These are phyloP conservation scores for Butorides virescens DNA, from an alignment of 2,113 vertebrate species.

Conservation along the genomic window DNA sequence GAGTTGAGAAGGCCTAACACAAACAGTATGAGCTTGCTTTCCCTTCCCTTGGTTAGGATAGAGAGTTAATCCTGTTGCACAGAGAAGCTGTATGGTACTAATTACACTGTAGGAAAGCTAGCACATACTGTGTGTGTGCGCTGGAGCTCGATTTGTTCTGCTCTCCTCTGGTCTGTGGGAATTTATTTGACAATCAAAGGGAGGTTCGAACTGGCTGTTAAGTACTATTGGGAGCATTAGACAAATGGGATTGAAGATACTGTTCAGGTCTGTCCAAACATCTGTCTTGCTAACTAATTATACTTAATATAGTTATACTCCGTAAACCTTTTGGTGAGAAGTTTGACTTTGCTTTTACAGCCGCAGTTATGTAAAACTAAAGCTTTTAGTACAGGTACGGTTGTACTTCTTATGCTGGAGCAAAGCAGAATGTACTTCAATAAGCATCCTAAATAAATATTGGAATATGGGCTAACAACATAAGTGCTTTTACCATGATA, in stretches of 20 bases:
- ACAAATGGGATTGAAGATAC: neutral
- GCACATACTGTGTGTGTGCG: neutral
- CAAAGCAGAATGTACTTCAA: neutral
- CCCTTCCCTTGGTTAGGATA: neutral
- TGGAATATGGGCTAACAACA: neutral
- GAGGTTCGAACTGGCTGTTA: neutral
- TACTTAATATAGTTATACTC: neutral
- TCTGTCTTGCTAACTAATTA: neutral
- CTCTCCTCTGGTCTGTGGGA: slow-evolving; percentile 20
- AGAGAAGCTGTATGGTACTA: neutral
- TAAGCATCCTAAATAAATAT: neutral
- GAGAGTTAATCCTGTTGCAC: neutral
- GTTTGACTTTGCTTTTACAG: neutral
- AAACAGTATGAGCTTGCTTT: neutral
- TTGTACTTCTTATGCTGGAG: neutral
- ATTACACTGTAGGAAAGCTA: neutral
- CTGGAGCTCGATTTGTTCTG: slow-evolving; percentile 1
- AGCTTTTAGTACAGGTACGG: neutral
- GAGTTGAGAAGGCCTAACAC: neutral
- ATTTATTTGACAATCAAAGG: neutral
- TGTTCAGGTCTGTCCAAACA: neutral
- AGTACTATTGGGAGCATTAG: neutral
- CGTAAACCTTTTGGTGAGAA: neutral
- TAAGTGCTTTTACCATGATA: neutral
- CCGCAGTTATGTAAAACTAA: neutral